These are phyloP conservation scores for Percina caprodes DNA, from an alignment of 2,113 vertebrate species.

Conservation along the genomic window DNA sequence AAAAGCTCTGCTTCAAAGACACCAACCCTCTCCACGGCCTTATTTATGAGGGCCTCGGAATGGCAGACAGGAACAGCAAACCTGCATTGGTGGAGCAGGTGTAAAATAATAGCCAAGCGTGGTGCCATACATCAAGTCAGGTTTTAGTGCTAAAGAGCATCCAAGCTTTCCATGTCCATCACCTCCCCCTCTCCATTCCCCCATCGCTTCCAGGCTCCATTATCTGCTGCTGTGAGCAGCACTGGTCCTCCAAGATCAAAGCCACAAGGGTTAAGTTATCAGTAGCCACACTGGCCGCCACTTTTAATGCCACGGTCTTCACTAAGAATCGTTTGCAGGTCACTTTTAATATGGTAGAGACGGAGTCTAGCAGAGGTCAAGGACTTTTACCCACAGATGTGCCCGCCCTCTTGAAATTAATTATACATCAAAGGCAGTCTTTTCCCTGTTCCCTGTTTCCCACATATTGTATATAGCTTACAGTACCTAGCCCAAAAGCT, in stretches of 20 bases:
- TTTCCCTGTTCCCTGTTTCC: constrained; percentile 30
- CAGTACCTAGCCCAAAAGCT: constrained; percentile 44
- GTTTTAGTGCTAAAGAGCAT: constrained; percentile 70
- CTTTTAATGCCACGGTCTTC: constrained; percentile 29
- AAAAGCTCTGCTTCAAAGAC: constrained; percentile 39
- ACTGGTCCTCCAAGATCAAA: constrained; percentile 41
- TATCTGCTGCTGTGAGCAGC: constrained; percentile 43
- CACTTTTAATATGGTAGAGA: constrained; percentile 56
- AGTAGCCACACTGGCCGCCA: neutral
- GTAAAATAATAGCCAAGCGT: constrained; percentile 71
- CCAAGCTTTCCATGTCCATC: constrained; percentile 49
- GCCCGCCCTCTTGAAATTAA: constrained; percentile 68
- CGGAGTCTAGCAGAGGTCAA: constrained; percentile 62
- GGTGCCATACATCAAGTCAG: constrained; percentile 71
- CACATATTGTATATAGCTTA: constrained; percentile 19
- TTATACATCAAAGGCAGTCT: constrained; percentile 73
- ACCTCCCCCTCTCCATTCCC: neutral
- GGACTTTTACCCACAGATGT: constrained; percentile 56
- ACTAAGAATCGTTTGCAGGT: constrained; percentile 53
- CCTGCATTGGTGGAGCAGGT: constrained; percentile 56
- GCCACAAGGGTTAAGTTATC: constrained; percentile 46
- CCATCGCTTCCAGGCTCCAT: constrained; percentile 32
- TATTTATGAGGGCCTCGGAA: constrained; percentile 69
- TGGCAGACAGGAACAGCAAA: constrained; percentile 33
- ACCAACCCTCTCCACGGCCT: constrained; percentile 32